Percentiles rank a stretch among this genome's conserved stretches.
These are phyloP conservation scores for Pangasius djambal DNA, from an alignment of 2,797 vertebrate species.

Conservation along the genomic window DNA sequence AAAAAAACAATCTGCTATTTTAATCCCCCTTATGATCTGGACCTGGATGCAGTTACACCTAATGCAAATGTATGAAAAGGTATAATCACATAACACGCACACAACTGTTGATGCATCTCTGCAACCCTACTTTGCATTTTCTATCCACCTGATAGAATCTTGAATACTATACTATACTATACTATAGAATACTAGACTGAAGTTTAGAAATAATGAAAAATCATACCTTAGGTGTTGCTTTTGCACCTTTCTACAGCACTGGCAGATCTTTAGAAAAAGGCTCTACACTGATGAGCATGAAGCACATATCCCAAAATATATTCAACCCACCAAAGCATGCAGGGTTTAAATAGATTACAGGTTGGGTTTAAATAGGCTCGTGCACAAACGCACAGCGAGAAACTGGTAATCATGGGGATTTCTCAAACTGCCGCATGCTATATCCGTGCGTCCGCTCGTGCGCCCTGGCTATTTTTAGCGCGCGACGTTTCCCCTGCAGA, in stretches of 20 bases:
- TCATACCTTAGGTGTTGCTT: background rate
- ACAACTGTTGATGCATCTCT: conserved; percentile 34
- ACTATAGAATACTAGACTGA: background rate
- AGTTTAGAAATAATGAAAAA: background rate
- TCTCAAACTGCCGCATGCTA: conserved; percentile 27
- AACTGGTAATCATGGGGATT: conserved; percentile 30
- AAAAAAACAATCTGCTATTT: background rate
- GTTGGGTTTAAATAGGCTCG: background rate
- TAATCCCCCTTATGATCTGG: background rate
- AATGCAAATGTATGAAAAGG: background rate
- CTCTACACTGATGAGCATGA: background rate
- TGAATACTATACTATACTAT: too few relatives aligned
- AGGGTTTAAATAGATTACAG: conserved; percentile 28
- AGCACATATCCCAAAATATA: background rate
- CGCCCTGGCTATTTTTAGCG: conserved; percentile 54
- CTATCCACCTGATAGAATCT: background rate
- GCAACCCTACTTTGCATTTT: conserved; percentile 6
- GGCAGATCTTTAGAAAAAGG: background rate
- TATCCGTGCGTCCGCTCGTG: conserved; percentile 21
- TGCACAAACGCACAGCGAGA: conserved; percentile 25
- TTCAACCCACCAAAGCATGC: background rate
- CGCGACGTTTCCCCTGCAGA: conserved; percentile 51
- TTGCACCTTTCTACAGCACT: background rate
- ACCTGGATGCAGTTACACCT: background rate
- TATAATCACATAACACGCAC: background rate